Evolutionary conservation across 2,888 invertebrate genomes (phyloP).

Genomic region (Agrilus biguttatus): DNA sequence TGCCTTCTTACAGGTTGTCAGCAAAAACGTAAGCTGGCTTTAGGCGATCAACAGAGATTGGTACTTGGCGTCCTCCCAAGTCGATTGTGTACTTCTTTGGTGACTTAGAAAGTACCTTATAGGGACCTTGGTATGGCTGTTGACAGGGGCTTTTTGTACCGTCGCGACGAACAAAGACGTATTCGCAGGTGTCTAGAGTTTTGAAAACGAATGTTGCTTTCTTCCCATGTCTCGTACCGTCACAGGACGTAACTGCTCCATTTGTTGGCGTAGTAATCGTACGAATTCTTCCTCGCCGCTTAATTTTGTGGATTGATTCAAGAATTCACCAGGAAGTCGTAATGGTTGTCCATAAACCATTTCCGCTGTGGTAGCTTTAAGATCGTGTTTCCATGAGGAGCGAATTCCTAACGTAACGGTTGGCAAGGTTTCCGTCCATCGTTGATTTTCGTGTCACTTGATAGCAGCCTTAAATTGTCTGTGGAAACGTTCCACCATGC

Average conservation of each 20-base stretch:
- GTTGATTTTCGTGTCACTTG: constrained; percentile 9
- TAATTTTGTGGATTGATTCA: constrained; percentile 1
- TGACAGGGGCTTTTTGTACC: constrained; percentile 9
- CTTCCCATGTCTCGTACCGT: no score
- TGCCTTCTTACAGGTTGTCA: no score
- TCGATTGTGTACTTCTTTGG: no score
- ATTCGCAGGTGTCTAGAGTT: constrained; percentile 7
- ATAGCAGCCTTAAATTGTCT: constrained; percentile 12
- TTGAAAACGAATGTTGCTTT: no score
- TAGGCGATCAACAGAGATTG: no score
- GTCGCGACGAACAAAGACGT: constrained; percentile 14
- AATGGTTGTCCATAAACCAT: constrained; percentile 9
- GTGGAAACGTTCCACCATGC: constrained; percentile 13
- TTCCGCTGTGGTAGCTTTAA: constrained; percentile 8
- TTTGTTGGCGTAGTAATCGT: constrained; percentile 4
- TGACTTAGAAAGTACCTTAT: no score
- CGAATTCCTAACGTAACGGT: constrained; percentile 14
- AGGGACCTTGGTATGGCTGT: constrained; percentile 13
- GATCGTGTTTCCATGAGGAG: constrained; percentile 13
- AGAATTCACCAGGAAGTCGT: constrained; percentile 9
- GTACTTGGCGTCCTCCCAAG: no score
- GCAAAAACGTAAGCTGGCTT: no score
- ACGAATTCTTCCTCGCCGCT: not conserved
- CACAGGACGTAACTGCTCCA: no score
- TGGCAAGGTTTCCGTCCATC: constrained; percentile 14